Evolutionary conservation across 2,113 vertebrate species (phyloP).

Genomic region (rat (Rattus norvegicus)): DNA sequence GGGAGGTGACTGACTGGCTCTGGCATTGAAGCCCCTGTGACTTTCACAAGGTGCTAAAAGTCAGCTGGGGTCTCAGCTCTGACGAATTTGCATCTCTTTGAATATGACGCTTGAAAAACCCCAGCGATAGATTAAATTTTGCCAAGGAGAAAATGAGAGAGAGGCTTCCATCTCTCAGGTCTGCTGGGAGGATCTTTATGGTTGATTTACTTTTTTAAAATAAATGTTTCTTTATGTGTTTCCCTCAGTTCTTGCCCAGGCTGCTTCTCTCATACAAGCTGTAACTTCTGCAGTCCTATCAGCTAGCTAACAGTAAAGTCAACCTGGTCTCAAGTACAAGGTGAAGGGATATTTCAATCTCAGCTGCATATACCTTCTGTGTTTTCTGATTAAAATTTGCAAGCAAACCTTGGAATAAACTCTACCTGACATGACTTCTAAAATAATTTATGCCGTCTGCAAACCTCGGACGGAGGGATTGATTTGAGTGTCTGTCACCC

Average conservation of each 20-base stretch:
- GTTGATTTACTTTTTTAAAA: slow-evolving; percentile 91
- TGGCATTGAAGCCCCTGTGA: slow-evolving; percentile 93
- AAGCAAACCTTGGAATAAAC: slow-evolving; percentile 89
- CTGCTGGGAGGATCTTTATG: slow-evolving; percentile 92
- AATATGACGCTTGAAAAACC: slow-evolving; percentile 93
- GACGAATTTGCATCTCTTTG: slow-evolving; percentile 93
- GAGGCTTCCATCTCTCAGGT: slow-evolving; percentile 88
- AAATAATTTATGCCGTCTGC: slow-evolving; percentile 86
- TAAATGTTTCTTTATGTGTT: slow-evolving; percentile 91
- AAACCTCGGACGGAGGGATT: slow-evolving; percentile 80
- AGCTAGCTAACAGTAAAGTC: slow-evolving; percentile 84
- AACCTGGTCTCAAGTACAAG: slow-evolving; percentile 82
- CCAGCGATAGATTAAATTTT: slow-evolving; percentile 92
- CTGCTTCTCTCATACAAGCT: slow-evolving; percentile 82
- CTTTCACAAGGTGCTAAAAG: slow-evolving; percentile 93
- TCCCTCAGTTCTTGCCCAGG: slow-evolving; percentile 86
- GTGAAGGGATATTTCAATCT: slow-evolving; percentile 89
- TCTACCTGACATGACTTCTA: slow-evolving; percentile 86
- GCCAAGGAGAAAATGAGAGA: slow-evolving; percentile 94
- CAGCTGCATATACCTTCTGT: slow-evolving; percentile 84
- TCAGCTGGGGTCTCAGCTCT: slow-evolving; percentile 92
- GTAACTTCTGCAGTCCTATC: slow-evolving; percentile 85
- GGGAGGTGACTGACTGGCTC: slow-evolving; percentile 83
- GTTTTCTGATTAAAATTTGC: slow-evolving; percentile 92
- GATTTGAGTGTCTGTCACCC: slow-evolving; percentile 78